These are phyloP conservation scores for Sebastes cheni DNA, from an alignment of 2,797 vertebrate species.

Conservation along the genomic window DNA sequence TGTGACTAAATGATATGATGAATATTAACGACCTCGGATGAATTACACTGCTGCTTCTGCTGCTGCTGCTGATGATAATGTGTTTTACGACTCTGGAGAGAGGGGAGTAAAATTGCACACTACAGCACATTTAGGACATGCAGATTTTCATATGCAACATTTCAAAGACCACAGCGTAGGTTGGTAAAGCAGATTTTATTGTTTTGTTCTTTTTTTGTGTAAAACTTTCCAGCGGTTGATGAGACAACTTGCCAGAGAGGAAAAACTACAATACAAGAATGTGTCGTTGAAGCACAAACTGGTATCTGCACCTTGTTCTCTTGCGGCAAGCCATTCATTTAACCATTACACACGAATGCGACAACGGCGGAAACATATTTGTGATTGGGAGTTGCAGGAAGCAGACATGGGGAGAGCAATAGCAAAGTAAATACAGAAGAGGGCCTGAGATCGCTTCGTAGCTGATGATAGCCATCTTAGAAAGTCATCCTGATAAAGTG, in stretches of 20 bases:
- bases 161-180: constrained; percentile 58
- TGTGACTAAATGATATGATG: constrained; percentile 89
- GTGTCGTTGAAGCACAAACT: constrained; percentile 16
- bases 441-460: constrained; percentile 56
- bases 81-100: constrained; percentile 80
- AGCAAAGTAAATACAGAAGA: constrained; percentile 65
- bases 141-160: constrained; percentile 73
- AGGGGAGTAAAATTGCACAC: constrained; percentile 77
- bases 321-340: constrained; percentile 20
- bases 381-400: constrained; percentile 8
- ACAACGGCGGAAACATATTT: constrained; percentile 35
- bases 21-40: constrained; percentile 86
- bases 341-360: constrained; percentile 15
- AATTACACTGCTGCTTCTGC: constrained; percentile 82
- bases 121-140: constrained; percentile 76
- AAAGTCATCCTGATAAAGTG: constrained; percentile 83
- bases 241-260: constrained; percentile 29
- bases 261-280: constrained; percentile 22
- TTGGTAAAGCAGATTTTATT: constrained; percentile 60
- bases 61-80: constrained; percentile 82
- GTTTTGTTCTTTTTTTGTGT: constrained; percentile 26
- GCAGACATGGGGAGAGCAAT: constrained; percentile 53
- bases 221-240: constrained; percentile 31
- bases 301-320: constrained; percentile 14
- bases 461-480: constrained; percentile 79